phyloP scores from a whole-genome alignment of 2,113 vertebrate genomes.

The Platichthys flesus region DNA sequence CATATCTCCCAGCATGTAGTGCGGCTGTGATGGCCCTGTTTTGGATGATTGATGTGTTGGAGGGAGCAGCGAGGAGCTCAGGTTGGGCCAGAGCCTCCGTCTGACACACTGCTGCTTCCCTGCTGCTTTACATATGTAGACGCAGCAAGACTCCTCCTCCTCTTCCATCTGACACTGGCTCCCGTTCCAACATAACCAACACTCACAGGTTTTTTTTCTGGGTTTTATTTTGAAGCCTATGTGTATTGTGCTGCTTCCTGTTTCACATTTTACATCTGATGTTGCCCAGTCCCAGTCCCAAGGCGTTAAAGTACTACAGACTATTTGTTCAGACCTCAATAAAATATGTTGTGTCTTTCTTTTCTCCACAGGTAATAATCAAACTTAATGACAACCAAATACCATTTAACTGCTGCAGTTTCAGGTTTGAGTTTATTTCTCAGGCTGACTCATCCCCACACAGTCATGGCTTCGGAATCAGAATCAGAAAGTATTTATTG shows the following conservation, averaged over 20 bases:
- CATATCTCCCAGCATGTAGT: conserved; percentile 69
- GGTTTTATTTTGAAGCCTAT: conserved; percentile 55
- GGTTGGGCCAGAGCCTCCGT: conserved; percentile 80
- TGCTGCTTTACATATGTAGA: conserved; percentile 86
- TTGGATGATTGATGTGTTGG: conserved; percentile 83
- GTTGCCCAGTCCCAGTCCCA: background rate
- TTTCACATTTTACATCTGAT: conserved; percentile 11
- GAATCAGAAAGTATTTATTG: no score
- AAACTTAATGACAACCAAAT: no score
- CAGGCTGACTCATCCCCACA: background rate
- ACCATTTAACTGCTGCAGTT: no score
- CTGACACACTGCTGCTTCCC: conserved; percentile 80
- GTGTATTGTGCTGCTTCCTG: conserved; percentile 25
- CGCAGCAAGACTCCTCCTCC: conserved; percentile 79
- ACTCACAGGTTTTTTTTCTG: conserved; percentile 53
- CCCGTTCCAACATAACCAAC: conserved; percentile 54
- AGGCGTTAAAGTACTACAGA: background rate
- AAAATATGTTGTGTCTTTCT: background rate
- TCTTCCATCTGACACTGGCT: conserved; percentile 70
- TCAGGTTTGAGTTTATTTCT: background rate
- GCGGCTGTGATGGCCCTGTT: conserved; percentile 75
- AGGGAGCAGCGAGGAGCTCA: conserved; percentile 75
- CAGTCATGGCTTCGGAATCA: background rate
- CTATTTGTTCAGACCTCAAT: background rate
- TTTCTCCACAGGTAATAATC: background rate